Base-by-base conservation (phyloP, 2,113 vertebrate species). In the Hydrolagus affinis region DNA sequence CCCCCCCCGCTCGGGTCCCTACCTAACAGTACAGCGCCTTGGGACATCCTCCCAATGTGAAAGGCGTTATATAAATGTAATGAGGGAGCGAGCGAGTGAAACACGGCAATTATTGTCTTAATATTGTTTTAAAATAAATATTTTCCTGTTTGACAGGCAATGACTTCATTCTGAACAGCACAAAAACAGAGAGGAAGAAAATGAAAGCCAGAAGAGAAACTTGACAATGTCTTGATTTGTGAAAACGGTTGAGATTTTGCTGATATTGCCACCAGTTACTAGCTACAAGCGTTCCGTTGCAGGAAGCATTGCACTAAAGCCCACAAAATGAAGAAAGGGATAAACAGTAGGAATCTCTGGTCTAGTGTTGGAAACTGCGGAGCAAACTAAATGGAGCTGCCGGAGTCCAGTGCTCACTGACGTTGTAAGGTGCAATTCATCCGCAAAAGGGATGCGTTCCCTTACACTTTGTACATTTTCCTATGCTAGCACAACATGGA, bases 121-220 rank as follows among this genome's bases (percentile, higher is more conserved):
- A 64, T 14, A 3, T 0, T 83, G 23, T 28, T 83, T 30, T 66
- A 66, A 64, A 23, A 30, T 28, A 32, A 32, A 10, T 68, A 19
- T 28, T 64, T 83, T 66, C 30, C 11, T 80, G 28, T 83, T 11
- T 83, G 15, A 30, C 59, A 75, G 85, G 66, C 30, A 83, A 83
- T 83, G 78, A 59, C 57, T 80, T 80, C 76, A 62, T 59, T 62
- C 62, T 80, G 62, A 59, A 83, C 62, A 30, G 78, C 66, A 73
- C 73, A 17, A 91, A 91, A 89, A 91, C 89, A 71, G 89, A 91
- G 88, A 91, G 80, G 73, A 89, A 86, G 86, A 89, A 87, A 86
- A 91, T 88, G 88, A 90, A 90, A 88, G 90, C 89, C 76, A 91
- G 87, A 88, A 90, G 88, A 74, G 88, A 90, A 85, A 89, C 90